Base-by-base conservation (phyloP, 2,888 invertebrate species). In the Drosophila birchii region DNA sequence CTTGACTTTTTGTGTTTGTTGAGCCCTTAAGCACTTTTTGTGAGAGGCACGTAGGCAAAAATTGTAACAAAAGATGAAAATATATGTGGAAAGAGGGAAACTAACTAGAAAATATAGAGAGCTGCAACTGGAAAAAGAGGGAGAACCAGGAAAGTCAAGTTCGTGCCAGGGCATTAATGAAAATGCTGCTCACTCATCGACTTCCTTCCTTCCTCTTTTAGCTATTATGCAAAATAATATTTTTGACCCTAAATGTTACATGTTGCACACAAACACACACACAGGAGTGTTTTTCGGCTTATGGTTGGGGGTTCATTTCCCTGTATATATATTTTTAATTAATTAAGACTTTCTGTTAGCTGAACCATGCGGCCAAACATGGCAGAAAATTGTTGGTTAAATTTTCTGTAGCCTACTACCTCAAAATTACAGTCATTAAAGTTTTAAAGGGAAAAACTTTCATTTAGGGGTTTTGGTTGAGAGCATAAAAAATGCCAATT, bases 1-100 rank as follows among this genome's bases (percentile, higher is more conserved):
- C 89, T 87, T 87, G 88, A 78, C 85, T 85, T 85, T 79, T 86
- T 87, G 79, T 87, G 91, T 91, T 91, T 91, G 87, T 75, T 81
- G 78, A 90, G 84, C 86, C 89, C 88, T 90, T 82, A 81, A 91
- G 86, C 90, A 71, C 57, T 56, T 66, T 78, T 57, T 67, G 51
- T 62, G 64, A 69, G 78, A 58, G 62, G 69, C 70, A 73, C 53
- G 57, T 68, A 75, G 75, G 76, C 62, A 76, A 76, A 64, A 76
- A 70, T 72, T 60, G 73, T 61, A 72, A 70, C 70, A 70, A 70
- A 70, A 70, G 61, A 72, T 72, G 72, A 47, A 75, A 54, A 73
- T 36, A 59, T 55, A 43, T 14, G 8, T 8, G 16, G 23, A 16
- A 41, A 18, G 34, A 11, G 53, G 41, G 23, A 38, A 57, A 58